phyloP scores from a whole-genome alignment of 92 coral and sea anemone genomes.

The Pocillopora grandis region DNA sequence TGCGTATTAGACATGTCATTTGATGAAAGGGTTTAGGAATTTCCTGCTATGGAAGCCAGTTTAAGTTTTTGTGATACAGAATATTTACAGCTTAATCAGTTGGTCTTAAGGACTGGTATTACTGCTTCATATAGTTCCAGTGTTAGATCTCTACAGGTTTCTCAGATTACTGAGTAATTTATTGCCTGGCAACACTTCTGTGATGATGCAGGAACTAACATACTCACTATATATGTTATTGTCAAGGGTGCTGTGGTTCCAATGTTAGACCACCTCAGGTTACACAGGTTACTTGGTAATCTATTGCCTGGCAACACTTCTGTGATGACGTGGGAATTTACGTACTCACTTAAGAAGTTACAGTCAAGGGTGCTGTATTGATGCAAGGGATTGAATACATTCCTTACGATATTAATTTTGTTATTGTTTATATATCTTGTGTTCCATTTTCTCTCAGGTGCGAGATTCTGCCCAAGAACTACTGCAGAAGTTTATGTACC shows the following conservation, averaged over 20 bases:
- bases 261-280: neutral
- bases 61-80: too few relatives aligned
- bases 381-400: too few relatives aligned
- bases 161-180: neutral
- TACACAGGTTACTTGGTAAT: neutral
- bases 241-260: neutral
- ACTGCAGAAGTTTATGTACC: conserved; percentile 92
- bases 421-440: neutral
- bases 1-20: too few relatives aligned
- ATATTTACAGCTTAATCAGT: too few relatives aligned
- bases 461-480: conserved; percentile 89
- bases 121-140: neutral
- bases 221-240: too few relatives aligned
- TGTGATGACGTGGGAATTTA: neutral
- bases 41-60: too few relatives aligned
- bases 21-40: too few relatives aligned
- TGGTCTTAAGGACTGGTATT: too few relatives aligned
- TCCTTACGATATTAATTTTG: neutral
- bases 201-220: neutral
- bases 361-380: too few relatives aligned
- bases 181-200: neutral
- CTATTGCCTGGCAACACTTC: neutral
- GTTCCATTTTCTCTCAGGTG: conserved; percentile 58
- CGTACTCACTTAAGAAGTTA: too few relatives aligned
- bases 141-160: neutral